A percentile compares a stretch with the other conserved stretches of the same genome.
Conservation (phyloP, 2,797 vertebrate genomes). For the Molossus alvarezi region DNA sequence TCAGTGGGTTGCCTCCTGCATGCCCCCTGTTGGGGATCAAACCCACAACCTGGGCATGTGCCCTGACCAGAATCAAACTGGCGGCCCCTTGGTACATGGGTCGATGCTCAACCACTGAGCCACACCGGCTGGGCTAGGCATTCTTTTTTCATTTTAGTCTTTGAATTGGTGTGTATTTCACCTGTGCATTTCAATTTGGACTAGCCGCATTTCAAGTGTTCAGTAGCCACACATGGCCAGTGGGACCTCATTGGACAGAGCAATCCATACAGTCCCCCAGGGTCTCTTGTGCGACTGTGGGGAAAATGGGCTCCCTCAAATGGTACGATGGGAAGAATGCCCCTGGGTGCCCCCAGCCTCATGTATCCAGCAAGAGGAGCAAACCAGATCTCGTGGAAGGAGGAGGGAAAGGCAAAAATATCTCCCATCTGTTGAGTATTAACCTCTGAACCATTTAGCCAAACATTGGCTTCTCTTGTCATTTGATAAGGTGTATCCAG, state of each 20-base stretch:
- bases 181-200: background rate
- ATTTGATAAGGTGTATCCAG: conserved; percentile 87
- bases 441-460: conserved; percentile 90
- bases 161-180: background rate
- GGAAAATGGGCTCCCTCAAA: background rate
- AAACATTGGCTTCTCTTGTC: conserved; percentile 89
- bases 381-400: conserved; percentile 74
- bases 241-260: background rate
- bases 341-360: background rate
- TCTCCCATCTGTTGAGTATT: conserved; percentile 89
- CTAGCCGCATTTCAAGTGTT: background rate
- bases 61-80: too few relatives aligned
- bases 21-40: too few relatives aligned
- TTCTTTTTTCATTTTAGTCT: background rate
- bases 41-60: too few relatives aligned
- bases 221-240: background rate
- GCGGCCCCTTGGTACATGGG: too few relatives aligned
- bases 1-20: too few relatives aligned
- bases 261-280: background rate
- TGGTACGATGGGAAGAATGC: background rate
- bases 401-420: background rate
- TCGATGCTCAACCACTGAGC: too few relatives aligned
- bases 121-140: background rate
- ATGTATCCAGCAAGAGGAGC: conserved; percentile 48
- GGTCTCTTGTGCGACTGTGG: background rate